A percentile compares a stretch with the other conserved stretches of the same genome.
Conservation (phyloP, 2,888 invertebrate species). For the Sepioteuthis lessoniana region DNA sequence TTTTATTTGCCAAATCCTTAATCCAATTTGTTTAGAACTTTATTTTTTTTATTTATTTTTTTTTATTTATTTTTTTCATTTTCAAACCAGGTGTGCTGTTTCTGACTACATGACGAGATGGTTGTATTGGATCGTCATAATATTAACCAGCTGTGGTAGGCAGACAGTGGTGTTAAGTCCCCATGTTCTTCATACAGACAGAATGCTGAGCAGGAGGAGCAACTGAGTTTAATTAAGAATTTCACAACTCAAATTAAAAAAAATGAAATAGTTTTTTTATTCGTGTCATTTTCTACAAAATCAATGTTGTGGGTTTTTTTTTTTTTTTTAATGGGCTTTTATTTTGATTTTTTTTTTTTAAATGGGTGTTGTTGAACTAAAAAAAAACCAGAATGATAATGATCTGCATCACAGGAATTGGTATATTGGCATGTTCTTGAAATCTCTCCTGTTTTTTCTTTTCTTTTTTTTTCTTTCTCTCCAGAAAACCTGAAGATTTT, state of each 20-base stretch:
- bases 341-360: background rate
- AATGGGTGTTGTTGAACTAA: background rate
- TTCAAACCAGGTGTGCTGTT: constrained; percentile 23
- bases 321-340: background rate
- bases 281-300: constrained; percentile 37
- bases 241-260: constrained; percentile 41
- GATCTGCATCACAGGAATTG: constrained; percentile 41
- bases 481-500: constrained; percentile 4
- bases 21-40: constrained; percentile 10
- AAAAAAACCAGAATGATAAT: constrained; percentile 8
- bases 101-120: constrained; percentile 33
- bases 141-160: background rate
- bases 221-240: constrained; percentile 2
- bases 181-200: constrained; percentile 34
- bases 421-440: background rate
- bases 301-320: background rate
- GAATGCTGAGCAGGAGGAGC: background rate
- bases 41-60: background rate
- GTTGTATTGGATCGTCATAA: background rate
- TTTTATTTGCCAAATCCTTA: constrained; percentile 33
- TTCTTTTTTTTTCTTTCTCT: background rate
- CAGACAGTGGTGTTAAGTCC: background rate
- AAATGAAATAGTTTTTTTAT: background rate
- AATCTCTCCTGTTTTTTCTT: background rate
- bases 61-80: background rate